Base-by-base conservation (phyloP, 2,797 vertebrate genomes). In the Argyrosomus regius region DNA sequence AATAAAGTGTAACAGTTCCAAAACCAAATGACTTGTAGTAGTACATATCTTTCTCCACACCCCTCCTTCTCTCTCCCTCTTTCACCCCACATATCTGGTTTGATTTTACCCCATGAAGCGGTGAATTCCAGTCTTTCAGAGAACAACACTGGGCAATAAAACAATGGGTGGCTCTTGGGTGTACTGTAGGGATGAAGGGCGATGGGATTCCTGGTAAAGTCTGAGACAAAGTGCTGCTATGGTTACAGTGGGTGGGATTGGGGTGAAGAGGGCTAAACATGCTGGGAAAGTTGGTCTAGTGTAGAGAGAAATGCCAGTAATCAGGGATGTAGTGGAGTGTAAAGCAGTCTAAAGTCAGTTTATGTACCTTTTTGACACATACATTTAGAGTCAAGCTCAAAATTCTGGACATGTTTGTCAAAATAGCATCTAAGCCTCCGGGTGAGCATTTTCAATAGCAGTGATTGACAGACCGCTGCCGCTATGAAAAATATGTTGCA, bases 101-200 rank as follows among this genome's bases (percentile, higher is more conserved):
- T 91, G 89, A 91, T 95, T 95, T 94, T 92, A 80, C 64, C 73
- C 63, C 75, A 78, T 68, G 80, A 94, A 90, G 90, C 28, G 62
- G 73, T 54, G 76, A 89, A 92, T 92, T 94, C 89, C 91, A 89
- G 89, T 68, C 72, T 82, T 75, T 88, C 67, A 91, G 91, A 88
- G 90, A 89, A 90, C 81, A 87, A 80, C 76, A 80, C 50, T 68
- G 87, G 88, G 89, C 75, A 88, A 78, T 95, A 93, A 95, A 94
- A 92, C 87, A 85, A 86, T 90, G 86, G 88, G 89, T 90, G 89
- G 87, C 88, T 89, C 62, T 70, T 77, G 80, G 77, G 63, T 82
- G 72, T 69, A 76, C 75, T 82, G 80, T 58, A 39, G 43, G 46
- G 75, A 63, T 58, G 68, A 71, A 89, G 82, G 69, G 49, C 14